These are phyloP conservation scores for Drosophila neutralis DNA, from an alignment of 2,888 invertebrate species.

Conservation along the genomic window DNA sequence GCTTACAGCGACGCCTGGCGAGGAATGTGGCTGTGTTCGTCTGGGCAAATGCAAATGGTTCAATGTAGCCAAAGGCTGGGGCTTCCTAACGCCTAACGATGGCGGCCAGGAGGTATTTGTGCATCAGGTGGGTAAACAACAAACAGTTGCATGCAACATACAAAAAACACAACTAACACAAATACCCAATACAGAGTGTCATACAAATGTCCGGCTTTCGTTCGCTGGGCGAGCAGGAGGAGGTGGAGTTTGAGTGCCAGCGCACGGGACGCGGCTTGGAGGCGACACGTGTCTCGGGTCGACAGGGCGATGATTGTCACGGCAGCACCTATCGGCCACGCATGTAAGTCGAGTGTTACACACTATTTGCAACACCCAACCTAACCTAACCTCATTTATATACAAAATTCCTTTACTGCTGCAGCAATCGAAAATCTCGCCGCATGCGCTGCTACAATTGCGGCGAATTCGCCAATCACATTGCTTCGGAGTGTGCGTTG, in stretches of 20 bases:
- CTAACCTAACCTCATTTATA: neutral
- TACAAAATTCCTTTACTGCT: neutral
- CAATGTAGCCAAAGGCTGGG: constrained; percentile 97
- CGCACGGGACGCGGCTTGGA: constrained; percentile 94
- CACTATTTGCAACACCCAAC: neutral
- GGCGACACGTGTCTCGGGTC: constrained; percentile 93
- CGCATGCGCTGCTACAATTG: constrained; percentile 97
- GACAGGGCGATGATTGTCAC: constrained; percentile 90
- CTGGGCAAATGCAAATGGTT: constrained; percentile 97
- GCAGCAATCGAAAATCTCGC: constrained; percentile 88
- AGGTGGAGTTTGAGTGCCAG: constrained; percentile 94
- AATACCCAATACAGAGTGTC: constrained; percentile 88
- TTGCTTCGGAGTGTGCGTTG: constrained; percentile 94
- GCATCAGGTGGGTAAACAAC: constrained; percentile 90
- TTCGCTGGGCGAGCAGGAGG: constrained; percentile 94
- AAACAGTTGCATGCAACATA: neutral
- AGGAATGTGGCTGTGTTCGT: constrained; percentile 86
- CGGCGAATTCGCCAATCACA: constrained; percentile 96
- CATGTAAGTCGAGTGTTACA: constrained; percentile 51
- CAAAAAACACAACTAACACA: neutral
- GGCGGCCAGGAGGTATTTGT: constrained; percentile 96
- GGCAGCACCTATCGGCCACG: constrained; percentile 93
- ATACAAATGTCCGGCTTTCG: constrained; percentile 95
- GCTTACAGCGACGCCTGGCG: constrained; percentile 68
- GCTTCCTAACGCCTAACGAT: constrained; percentile 96